Evolutionary conservation across 2,113 vertebrate species (phyloP).

Genomic region (pig (Sus scrofa)): T2T-Sscrofa CM000826.6:36173501-36174000

Average conservation of each 20-base stretch:
- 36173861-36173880: background rate
- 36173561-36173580: too few relatives aligned
- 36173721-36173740: constrained; percentile 4
- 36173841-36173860: constrained; percentile 20
- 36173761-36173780: background rate
- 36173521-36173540: background rate
- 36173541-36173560: background rate
- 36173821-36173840: background rate
- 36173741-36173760: background rate
- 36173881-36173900: background rate
- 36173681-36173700: background rate
- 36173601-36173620: background rate
- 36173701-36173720: background rate
- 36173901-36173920: background rate
- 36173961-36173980: background rate
- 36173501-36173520: too few relatives aligned
- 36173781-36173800: constrained; percentile 1
- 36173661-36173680: background rate
- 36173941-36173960: constrained; percentile 9
- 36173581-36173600: background rate
- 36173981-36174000: background rate
- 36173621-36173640: background rate
- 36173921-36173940: background rate
- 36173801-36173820: constrained; percentile 24
- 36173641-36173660: background rate